These are phyloP conservation scores for Gallinago media DNA, from an alignment of 2,113 vertebrate genomes.

Conservation along the genomic window DNA sequence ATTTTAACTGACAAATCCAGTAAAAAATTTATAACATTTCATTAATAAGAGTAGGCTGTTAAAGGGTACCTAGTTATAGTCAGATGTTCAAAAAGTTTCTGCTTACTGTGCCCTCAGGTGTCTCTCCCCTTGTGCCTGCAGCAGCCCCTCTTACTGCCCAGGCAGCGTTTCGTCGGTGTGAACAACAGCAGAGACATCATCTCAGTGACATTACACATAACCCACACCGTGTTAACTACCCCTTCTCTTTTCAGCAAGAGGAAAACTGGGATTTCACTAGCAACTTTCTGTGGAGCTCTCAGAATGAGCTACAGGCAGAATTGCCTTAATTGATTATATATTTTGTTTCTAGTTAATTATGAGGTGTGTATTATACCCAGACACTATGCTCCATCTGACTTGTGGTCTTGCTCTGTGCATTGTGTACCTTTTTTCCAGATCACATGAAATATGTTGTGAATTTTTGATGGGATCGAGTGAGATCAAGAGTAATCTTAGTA, in stretches of 20 bases:
- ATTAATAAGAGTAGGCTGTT: slow-evolving; percentile 17
- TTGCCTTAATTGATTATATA: not conserved
- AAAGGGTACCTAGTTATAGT: not conserved
- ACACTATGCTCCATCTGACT: not conserved
- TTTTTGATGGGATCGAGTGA: not conserved
- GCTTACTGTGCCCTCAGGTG: not conserved
- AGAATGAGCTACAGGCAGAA: not conserved
- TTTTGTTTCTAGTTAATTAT: not conserved
- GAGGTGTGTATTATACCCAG: not conserved
- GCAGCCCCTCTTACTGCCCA: not conserved
- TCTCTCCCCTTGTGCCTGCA: not conserved
- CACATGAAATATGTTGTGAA: not conserved
- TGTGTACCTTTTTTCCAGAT: not conserved
- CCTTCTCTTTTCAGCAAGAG: not conserved
- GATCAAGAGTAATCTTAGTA: not conserved
- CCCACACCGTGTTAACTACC: not conserved
- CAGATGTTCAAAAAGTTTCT: not conserved
- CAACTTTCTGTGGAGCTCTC: not conserved
- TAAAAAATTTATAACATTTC: slow-evolving; percentile 37
- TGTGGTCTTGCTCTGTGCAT: not conserved
- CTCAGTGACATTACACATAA: not conserved
- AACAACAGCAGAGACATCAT: not conserved
- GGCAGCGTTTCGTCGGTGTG: not conserved
- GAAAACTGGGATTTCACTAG: not conserved
- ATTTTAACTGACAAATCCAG: slow-evolving; percentile 29